A percentile compares a stretch with the other conserved stretches of the same genome.
Conservation (phyloP, 1,140 invertebrate species). For the Caenorhabditis briggsae region DNA sequence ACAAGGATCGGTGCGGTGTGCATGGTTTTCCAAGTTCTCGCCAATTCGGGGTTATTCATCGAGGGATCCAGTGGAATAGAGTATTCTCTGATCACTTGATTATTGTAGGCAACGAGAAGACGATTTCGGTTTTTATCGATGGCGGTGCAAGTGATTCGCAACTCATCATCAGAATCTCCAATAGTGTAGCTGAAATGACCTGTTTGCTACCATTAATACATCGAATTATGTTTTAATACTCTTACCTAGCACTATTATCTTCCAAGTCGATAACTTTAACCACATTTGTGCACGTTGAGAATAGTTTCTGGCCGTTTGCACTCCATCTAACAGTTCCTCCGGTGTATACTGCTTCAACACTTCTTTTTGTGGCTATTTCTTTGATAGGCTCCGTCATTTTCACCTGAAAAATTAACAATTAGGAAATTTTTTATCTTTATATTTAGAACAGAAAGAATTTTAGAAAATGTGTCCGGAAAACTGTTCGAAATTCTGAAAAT, state of each 20-base stretch:
- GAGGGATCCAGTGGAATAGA: slow-evolving; percentile 26
- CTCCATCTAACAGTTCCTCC: slow-evolving; percentile 60
- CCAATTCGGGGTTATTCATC: slow-evolving; percentile 38
- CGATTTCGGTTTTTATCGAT: slow-evolving; percentile 53
- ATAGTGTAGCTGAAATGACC: slow-evolving; percentile 41
- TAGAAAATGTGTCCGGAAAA: not conserved
- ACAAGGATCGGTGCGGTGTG: slow-evolving; percentile 64
- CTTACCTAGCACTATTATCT: slow-evolving; percentile 48
- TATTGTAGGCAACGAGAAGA: slow-evolving; percentile 59
- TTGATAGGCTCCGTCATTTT: slow-evolving; percentile 36
- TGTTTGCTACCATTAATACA: not conserved
- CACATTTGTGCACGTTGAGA: slow-evolving; percentile 59
- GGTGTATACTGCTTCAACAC: slow-evolving; percentile 45
- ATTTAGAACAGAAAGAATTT: not conserved
- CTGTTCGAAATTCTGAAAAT: not conserved
- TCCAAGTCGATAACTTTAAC: slow-evolving; percentile 55
- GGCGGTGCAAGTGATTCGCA: slow-evolving; percentile 58
- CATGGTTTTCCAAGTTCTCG: slow-evolving; percentile 64
- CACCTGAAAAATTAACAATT: slow-evolving; percentile 3
- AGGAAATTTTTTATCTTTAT: not conserved
- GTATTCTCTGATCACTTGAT: slow-evolving; percentile 57
- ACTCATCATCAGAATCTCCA: slow-evolving; percentile 56
- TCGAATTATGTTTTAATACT: not conserved
- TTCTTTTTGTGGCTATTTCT: slow-evolving; percentile 12
- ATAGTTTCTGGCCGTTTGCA: slow-evolving; percentile 54